Conservation (phyloP, 2,113 vertebrate genomes). For the Nesogale talazaci region DNA sequence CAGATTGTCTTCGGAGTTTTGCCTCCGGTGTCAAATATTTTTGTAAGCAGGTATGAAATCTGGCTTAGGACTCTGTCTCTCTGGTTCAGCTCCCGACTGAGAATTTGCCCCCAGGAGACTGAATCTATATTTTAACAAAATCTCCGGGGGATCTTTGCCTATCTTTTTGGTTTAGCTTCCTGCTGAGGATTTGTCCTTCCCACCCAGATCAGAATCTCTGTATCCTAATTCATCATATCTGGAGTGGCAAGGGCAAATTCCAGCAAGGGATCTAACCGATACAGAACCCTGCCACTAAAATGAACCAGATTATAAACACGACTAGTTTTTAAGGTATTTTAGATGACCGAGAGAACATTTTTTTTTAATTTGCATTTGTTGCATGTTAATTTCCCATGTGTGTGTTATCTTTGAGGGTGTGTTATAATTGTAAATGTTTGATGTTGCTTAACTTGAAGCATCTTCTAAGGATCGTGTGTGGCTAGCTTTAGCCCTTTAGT, state of each 20-base stretch:
- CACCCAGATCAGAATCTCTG: no score
- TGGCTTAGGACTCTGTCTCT: no score
- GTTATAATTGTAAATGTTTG: background rate
- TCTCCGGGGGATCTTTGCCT: no score
- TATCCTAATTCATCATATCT: no score
- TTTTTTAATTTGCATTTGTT: background rate
- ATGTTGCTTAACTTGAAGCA: background rate
- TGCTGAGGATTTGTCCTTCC: no score
- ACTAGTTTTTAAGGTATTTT: background rate
- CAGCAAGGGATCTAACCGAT: no score
- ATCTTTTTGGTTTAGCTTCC: no score
- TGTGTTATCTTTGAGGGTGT: background rate
- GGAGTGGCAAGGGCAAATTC: no score
- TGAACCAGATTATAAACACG: background rate
- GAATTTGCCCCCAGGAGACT: no score
- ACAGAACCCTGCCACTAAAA: background rate
- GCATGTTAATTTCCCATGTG: background rate
- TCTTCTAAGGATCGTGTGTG: background rate
- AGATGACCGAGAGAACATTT: background rate
- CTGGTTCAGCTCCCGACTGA: no score
- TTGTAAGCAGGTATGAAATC: background rate
- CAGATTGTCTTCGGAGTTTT: background rate
- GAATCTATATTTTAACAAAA: no score
- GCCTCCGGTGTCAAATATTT: background rate
- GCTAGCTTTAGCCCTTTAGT: background rate